Conservation (phyloP, 2,797 vertebrate genomes). For the Balearica regulorum region DNA sequence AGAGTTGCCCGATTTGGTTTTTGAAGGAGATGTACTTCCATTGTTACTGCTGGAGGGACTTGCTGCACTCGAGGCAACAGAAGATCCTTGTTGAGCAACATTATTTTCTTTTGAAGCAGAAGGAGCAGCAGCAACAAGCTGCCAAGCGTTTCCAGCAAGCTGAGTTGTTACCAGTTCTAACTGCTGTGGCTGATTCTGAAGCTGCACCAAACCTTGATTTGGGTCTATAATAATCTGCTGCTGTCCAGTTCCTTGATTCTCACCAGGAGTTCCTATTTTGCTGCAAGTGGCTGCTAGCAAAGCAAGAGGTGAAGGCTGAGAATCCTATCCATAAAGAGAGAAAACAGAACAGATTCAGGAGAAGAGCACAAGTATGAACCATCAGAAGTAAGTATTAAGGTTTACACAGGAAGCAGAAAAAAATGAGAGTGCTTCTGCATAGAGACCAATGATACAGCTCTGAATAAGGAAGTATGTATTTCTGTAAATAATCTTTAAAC, state of each 20-base stretch:
- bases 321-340: constrained; percentile 80
- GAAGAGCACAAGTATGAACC: constrained; percentile 73
- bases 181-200: constrained; percentile 88
- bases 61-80: constrained; percentile 79
- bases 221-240: constrained; percentile 94
- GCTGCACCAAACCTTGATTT: constrained; percentile 88
- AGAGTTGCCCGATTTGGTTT: constrained; percentile 78
- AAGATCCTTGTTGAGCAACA: constrained; percentile 80
- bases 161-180: constrained; percentile 96
- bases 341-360: constrained; percentile 83
- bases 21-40: constrained; percentile 80
- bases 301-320: constrained; percentile 96
- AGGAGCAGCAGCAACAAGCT: constrained; percentile 89
- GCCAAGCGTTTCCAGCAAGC: constrained; percentile 95
- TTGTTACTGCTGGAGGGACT: constrained; percentile 78
- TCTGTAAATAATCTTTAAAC: constrained; percentile 32
- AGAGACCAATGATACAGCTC: background rate
- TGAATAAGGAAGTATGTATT: constrained; percentile 41
- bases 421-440: constrained; percentile 4
- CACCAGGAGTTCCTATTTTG: constrained; percentile 93
- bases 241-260: constrained; percentile 85
- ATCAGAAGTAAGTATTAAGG: constrained; percentile 44
- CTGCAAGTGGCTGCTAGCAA: constrained; percentile 99
- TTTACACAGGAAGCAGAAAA: constrained; percentile 50
- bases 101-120: constrained; percentile 89